These are phyloP conservation scores for Drosophila colorata DNA, from an alignment of 2,888 invertebrate genomes.

Conservation along the genomic window DNA sequence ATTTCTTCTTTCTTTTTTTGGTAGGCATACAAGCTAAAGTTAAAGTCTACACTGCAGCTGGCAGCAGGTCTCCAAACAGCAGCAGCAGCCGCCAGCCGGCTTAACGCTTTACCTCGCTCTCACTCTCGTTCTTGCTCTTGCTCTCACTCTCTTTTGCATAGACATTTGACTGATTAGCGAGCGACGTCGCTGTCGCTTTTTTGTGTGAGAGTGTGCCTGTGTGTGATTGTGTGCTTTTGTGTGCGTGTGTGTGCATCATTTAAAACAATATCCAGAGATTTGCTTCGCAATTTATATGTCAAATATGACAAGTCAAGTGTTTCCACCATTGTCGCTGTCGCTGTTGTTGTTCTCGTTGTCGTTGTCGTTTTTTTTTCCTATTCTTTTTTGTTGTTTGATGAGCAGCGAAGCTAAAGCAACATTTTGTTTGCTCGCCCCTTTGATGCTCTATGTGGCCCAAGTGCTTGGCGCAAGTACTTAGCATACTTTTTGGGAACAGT, in stretches of 20 bases:
- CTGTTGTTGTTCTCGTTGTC: slow-evolving; percentile 29
- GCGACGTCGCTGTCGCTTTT: slow-evolving; percentile 11
- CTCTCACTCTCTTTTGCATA: slow-evolving; percentile 11
- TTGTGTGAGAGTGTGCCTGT: slow-evolving; percentile 12
- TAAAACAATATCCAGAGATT: slow-evolving; percentile 78
- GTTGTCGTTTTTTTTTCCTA: slow-evolving; percentile 1
- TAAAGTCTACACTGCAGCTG: slow-evolving; percentile 49
- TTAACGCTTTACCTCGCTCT: slow-evolving; percentile 23
- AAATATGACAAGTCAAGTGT: slow-evolving; percentile 81
- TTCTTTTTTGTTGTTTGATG: slow-evolving; percentile 18
- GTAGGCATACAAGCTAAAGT: slow-evolving; percentile 6
- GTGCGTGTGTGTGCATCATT: slow-evolving; percentile 60
- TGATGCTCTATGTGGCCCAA: not conserved
- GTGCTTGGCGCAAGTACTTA: slow-evolving; percentile 1
- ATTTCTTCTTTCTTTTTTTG: not conserved
- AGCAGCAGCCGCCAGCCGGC: slow-evolving; percentile 45
- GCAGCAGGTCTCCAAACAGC: slow-evolving; percentile 42
- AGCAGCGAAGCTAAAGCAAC: slow-evolving; percentile 16
- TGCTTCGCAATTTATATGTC: slow-evolving; percentile 76
- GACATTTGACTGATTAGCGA: slow-evolving; percentile 53
- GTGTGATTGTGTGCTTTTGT: slow-evolving; percentile 13
- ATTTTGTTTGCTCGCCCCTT: not conserved
- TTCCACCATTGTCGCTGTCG: slow-evolving; percentile 50
- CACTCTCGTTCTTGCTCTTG: too few species aligned
- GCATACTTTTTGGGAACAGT: slow-evolving; percentile 27